Percentiles rank a stretch among this genome's conserved stretches.
Conservation (phyloP, 92 coral and sea anemone species). For the Parazoanthus darwini region DNA sequence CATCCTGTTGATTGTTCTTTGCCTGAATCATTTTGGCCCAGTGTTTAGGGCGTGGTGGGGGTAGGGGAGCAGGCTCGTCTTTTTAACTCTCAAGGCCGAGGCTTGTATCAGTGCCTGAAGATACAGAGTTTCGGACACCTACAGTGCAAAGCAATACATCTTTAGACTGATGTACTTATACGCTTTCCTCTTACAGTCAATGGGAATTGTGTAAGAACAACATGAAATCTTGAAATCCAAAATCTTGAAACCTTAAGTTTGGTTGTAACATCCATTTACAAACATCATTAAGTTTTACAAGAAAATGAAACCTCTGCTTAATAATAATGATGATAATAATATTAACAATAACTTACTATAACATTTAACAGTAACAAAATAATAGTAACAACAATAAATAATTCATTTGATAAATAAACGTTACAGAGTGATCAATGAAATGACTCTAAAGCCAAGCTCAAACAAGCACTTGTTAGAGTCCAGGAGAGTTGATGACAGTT, state of each 20-base stretch:
- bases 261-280: too few species aligned
- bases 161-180: not conserved
- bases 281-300: too few species aligned
- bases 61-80: conserved; percentile 73
- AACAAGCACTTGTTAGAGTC: not conserved
- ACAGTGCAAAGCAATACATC: not conserved
- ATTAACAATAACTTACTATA: too few species aligned
- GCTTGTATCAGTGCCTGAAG: conserved; percentile 88
- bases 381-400: too few species aligned
- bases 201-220: not conserved
- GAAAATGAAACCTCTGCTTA: too few species aligned
- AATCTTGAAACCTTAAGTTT: too few species aligned
- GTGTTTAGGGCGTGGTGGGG: conserved; percentile 98
- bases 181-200: not conserved
- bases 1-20: conserved; percentile 57
- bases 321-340: too few species aligned
- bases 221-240: too few species aligned
- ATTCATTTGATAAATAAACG: too few species aligned
- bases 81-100: conserved; percentile 74
- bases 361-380: too few species aligned
- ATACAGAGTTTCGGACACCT: conserved; percentile 74
- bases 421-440: not conserved
- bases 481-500: too few species aligned
- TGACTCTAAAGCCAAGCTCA: not conserved
- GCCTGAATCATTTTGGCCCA: conserved; percentile 85